Conservation (phyloP, 2,797 vertebrate genomes). For the Spheniscus humboldti region DNA sequence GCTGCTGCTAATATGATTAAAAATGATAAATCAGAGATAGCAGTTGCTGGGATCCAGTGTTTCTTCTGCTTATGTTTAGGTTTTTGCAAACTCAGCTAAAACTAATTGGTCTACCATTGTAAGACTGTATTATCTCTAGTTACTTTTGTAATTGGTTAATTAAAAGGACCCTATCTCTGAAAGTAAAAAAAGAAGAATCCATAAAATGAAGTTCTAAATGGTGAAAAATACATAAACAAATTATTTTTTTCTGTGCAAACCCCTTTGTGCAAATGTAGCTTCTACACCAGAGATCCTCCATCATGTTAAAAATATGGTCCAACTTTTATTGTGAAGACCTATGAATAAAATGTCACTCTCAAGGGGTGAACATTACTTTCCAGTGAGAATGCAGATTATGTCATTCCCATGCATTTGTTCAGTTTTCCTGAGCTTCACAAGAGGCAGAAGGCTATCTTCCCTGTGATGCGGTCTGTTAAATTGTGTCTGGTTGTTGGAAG, state of each 20-base stretch:
- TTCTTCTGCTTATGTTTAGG: neutral
- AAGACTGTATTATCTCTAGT: neutral
- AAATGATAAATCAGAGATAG: neutral
- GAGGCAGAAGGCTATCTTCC: neutral
- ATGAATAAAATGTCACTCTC: neutral
- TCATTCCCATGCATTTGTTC: neutral
- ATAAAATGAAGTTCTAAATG: neutral
- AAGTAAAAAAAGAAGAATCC: neutral
- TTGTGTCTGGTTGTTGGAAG: neutral
- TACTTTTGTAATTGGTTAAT: neutral
- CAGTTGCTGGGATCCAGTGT: neutral
- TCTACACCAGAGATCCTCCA: neutral
- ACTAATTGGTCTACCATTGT: neutral
- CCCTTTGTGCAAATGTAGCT: neutral
- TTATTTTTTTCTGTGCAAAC: neutral
- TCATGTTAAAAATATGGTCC: neutral
- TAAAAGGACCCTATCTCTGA: neutral
- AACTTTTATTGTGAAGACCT: neutral
- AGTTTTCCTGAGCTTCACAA: neutral
- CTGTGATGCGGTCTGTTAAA: neutral
- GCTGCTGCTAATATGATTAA: neutral
- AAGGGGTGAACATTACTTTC: neutral
- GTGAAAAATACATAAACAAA: neutral
- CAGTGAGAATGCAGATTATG: neutral
- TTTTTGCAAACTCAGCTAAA: neutral